Conservation (phyloP, 2,888 invertebrate species). For the Alsophila aescularia region DNA sequence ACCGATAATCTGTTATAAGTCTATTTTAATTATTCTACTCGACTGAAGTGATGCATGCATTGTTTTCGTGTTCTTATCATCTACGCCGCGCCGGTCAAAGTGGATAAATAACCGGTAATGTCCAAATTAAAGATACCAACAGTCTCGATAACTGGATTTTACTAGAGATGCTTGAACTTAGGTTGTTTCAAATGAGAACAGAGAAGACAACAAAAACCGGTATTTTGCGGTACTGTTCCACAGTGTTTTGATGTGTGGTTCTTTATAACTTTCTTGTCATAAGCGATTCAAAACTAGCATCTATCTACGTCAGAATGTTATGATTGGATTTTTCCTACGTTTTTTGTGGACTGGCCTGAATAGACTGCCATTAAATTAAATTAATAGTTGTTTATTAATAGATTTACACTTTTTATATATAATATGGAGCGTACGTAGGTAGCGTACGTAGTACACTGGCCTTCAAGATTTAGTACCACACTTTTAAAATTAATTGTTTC, state of each 20-base stretch:
- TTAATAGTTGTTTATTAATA: not conserved
- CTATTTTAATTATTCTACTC: not conserved
- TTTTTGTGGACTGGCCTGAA: constrained; percentile 3
- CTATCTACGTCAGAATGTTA: too few species aligned
- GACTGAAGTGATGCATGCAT: not conserved
- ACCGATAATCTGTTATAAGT: too few species aligned
- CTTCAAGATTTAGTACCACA: too few species aligned
- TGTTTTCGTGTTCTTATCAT: not conserved
- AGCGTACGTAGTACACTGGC: too few species aligned
- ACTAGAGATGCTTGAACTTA: constrained; percentile 13
- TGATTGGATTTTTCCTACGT: not conserved
- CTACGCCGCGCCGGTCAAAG: not conserved
- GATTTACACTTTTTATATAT: not conserved
- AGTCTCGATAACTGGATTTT: not conserved
- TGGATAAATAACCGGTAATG: not conserved
- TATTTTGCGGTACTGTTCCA: constrained; percentile 5
- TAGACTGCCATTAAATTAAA: not conserved
- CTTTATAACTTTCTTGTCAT: not conserved
- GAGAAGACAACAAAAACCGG: constrained; percentile 4
- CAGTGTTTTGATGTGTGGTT: not conserved
- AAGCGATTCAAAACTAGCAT: not conserved
- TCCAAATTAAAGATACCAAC: not conserved
- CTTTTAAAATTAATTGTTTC: too few species aligned
- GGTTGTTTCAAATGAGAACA: constrained; percentile 8
- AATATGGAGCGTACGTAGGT: too few species aligned